Evolutionary conservation across 2,113 vertebrate genomes (phyloP).

Genomic region (Amblyopsis rosae): DNA sequence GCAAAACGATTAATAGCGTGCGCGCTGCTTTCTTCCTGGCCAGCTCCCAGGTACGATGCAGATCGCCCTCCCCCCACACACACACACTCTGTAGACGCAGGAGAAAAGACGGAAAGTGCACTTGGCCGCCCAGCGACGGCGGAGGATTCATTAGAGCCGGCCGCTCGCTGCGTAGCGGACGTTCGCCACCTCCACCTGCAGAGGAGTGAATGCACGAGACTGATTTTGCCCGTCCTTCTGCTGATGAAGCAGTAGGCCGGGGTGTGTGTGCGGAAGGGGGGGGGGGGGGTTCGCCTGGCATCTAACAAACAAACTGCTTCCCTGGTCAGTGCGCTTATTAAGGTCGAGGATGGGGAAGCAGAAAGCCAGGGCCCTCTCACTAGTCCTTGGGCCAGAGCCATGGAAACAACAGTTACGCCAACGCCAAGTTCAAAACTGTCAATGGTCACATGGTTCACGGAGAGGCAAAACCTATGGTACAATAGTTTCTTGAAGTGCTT

Average conservation of each 20-base stretch:
- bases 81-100: constrained; percentile 21
- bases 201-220: constrained; percentile 27
- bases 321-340: constrained; percentile 20
- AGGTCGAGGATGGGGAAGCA: not conserved
- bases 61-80: constrained; percentile 29
- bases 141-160: constrained; percentile 54
- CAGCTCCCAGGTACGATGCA: constrained; percentile 19
- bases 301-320: constrained; percentile 18
- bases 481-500: too few species aligned
- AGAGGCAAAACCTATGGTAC: too few species aligned
- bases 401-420: too few species aligned
- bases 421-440: too few species aligned
- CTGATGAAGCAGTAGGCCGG: not conserved
- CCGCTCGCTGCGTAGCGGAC: constrained; percentile 55
- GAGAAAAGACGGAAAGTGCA: constrained; percentile 51
- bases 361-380: constrained; percentile 19
- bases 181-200: constrained; percentile 33
- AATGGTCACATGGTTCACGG: too few species aligned
- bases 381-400: not conserved
- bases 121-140: constrained; percentile 32
- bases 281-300: constrained; percentile 11
- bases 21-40: constrained; percentile 3
- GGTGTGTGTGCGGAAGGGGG: constrained; percentile 9
- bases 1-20: too few species aligned
- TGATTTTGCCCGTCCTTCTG: not conserved